Evolutionary conservation across 2,888 invertebrate species (phyloP).

Genomic region (Escarpia spicata): DNA sequence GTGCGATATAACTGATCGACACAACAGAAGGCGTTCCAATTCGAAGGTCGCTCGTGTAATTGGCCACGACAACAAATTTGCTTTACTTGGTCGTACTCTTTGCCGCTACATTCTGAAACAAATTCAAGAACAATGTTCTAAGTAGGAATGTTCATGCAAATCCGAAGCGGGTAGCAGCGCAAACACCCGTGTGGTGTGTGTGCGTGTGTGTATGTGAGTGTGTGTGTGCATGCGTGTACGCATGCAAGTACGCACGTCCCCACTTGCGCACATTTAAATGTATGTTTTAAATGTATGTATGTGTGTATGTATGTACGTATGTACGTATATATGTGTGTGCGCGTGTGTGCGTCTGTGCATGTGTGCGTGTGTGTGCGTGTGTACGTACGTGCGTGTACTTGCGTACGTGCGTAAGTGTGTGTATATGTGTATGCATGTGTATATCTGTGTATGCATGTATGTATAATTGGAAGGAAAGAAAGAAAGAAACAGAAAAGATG

Average conservation of each 20-base stretch:
- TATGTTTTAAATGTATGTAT: not conserved
- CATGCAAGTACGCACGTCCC: not conserved
- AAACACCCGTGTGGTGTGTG: no score
- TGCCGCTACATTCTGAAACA: not conserved
- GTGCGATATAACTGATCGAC: not conserved
- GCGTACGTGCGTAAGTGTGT: no score
- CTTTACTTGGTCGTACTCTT: not conserved
- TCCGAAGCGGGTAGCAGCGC: no score
- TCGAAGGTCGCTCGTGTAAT: not conserved
- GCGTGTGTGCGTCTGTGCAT: not conserved
- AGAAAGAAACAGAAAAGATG: no score
- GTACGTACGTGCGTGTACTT: no score
- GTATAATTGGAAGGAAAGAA: no score
- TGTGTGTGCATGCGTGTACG: not conserved
- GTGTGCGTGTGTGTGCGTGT: not conserved
- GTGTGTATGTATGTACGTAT: not conserved
- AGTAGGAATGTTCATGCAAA: not conserved
- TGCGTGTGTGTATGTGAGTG: not conserved
- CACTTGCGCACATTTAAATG: not conserved
- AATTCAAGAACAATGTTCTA: not conserved
- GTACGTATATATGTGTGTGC: not conserved
- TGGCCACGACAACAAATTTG: not conserved
- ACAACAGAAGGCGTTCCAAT: not conserved
- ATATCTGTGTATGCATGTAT: no score
- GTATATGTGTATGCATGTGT: no score